phyloP scores from a whole-genome alignment of 92 coral and sea anemone species.

The Umimayanthus kanabou region DNA sequence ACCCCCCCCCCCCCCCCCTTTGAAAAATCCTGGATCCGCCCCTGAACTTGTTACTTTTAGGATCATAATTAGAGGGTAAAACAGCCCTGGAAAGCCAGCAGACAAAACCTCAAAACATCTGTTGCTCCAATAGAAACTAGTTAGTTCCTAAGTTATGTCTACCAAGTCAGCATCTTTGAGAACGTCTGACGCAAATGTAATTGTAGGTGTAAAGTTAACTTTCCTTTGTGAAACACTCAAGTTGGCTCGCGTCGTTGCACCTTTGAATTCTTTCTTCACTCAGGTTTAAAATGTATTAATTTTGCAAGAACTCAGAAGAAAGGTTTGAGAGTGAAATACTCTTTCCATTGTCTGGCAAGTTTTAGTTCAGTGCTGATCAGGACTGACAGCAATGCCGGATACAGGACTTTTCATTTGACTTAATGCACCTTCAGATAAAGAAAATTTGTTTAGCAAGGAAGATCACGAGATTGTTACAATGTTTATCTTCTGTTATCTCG shows the following conservation, averaged over 20 bases:
- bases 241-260: too few relatives aligned
- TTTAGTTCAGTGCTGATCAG: not conserved
- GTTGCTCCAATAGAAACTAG: not conserved
- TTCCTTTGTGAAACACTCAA: too few relatives aligned
- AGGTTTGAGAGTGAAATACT: not conserved
- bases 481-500: not conserved
- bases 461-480: too few relatives aligned
- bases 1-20: too few relatives aligned
- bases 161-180: not conserved
- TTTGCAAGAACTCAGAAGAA: not conserved
- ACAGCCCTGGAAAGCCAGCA: not conserved
- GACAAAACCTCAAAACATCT: too few relatives aligned
- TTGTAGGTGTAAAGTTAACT: too few relatives aligned
- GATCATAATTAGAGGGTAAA: not conserved
- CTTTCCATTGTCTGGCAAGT: not conserved
- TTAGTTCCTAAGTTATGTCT: not conserved
- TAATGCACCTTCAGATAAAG: too few relatives aligned
- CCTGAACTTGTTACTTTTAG: too few relatives aligned
- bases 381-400: not conserved
- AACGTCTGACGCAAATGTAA: too few relatives aligned
- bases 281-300: not conserved
- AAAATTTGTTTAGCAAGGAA: too few relatives aligned
- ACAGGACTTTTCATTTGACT: too few relatives aligned
- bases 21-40: too few relatives aligned
- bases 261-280: not conserved